Evolutionary conservation across 2,888 invertebrate genomes (phyloP).

Genomic region (Pyrochroa serraticornis): DNA sequence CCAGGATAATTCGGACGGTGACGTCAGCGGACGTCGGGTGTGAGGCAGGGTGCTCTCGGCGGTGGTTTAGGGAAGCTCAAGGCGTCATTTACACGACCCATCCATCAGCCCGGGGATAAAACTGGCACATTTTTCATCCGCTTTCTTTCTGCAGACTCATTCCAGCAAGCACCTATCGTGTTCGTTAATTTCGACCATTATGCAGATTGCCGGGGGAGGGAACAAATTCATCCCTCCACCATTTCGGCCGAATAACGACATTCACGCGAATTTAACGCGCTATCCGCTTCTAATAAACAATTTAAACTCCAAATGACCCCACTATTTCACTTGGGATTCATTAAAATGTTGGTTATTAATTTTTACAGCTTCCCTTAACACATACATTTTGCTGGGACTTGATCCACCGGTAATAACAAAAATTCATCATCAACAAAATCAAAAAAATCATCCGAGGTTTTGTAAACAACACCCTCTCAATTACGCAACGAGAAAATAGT

Average conservation of each 20-base stretch:
- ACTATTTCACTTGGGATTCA: conserved; percentile 1
- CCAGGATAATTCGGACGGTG: conserved; percentile 36
- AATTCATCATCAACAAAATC: no score
- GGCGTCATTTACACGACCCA: conserved; percentile 47
- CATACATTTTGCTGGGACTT: no score
- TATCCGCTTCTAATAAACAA: background rate
- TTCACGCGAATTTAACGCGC: background rate
- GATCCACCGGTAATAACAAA: no score
- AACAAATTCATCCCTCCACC: conserved; percentile 16
- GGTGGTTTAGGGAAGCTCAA: conserved; percentile 42
- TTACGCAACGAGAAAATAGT: background rate
- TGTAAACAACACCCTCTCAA: background rate
- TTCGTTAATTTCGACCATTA: conserved; percentile 37
- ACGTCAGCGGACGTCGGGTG: conserved; percentile 34
- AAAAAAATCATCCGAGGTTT: no score
- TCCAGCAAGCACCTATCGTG: conserved; percentile 32
- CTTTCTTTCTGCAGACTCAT: conserved; percentile 33
- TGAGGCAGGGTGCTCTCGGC: conserved; percentile 20
- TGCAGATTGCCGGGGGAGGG: conserved; percentile 35
- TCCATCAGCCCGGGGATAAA: conserved; percentile 46
- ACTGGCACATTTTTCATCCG: conserved; percentile 44
- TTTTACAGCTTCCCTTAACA: no score
- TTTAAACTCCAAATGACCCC: background rate
- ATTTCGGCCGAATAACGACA: background rate
- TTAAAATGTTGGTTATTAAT: background rate